phyloP scores from a whole-genome alignment of 1,140 invertebrate species.

The Melipona quadrifasciata region DNA sequence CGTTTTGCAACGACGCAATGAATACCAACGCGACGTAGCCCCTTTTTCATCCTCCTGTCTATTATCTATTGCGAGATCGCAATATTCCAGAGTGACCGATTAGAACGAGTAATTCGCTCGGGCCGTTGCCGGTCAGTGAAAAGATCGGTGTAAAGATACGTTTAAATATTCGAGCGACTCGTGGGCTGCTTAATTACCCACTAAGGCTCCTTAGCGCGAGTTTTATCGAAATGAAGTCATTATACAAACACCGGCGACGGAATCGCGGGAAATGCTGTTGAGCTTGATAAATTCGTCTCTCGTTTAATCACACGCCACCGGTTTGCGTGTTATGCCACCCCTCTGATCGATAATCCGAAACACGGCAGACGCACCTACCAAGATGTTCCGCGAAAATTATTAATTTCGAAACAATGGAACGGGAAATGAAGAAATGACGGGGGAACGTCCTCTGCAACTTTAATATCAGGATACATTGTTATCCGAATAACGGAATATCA shows the following conservation, averaged over 20 bases:
- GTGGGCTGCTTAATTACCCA: neutral
- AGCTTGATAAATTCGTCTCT: conserved; percentile 2
- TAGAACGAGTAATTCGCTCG: conserved; percentile 24
- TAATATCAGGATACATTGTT: neutral
- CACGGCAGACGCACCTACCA: neutral
- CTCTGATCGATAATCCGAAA: neutral
- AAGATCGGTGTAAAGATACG: conserved; percentile 40
- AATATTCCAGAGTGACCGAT: conserved; percentile 32
- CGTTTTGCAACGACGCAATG: neutral
- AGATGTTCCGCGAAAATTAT: neutral
- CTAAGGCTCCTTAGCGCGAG: neutral
- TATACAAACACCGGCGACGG: neutral
- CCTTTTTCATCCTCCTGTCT: neutral
- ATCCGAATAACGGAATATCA: neutral
- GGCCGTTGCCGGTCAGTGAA: neutral
- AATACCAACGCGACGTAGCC: neutral
- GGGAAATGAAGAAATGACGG: too few species aligned
- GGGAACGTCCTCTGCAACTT: neutral
- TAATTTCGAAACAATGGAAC: too few species aligned
- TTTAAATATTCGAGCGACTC: neutral
- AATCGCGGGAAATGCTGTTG: neutral
- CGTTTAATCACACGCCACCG: neutral
- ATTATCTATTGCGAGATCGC: conserved; percentile 29
- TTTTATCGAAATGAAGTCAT: conserved; percentile 45
- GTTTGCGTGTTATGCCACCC: neutral